phyloP scores from a whole-genome alignment of 2,113 vertebrate genomes.

The Camelus bactrianus region DNA sequence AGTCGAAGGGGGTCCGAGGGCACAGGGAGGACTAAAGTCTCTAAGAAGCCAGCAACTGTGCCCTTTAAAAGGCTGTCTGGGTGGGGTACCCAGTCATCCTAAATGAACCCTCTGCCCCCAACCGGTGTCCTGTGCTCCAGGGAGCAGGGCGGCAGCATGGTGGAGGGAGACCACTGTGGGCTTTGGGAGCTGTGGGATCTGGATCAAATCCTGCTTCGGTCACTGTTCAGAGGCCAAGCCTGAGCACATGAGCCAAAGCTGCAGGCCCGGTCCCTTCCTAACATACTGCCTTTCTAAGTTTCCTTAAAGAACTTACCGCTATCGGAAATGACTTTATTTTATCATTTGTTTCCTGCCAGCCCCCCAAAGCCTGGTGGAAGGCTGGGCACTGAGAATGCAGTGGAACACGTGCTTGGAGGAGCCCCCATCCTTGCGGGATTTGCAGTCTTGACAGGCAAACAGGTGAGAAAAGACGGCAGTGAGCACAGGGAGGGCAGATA shows the following conservation, averaged over 20 bases:
- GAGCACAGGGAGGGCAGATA: rapidly evolving
- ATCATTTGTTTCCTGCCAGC: neutral
- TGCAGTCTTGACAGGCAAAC: neutral
- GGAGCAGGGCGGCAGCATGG: neutral
- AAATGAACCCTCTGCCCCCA: neutral
- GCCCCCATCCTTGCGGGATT: neutral
- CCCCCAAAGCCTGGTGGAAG: neutral
- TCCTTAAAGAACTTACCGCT: neutral
- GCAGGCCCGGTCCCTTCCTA: neutral
- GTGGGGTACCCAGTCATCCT: neutral
- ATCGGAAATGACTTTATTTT: neutral
- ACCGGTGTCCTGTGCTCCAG: neutral
- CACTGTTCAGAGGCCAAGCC: neutral
- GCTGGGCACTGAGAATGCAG: neutral
- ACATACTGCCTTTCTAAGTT: neutral
- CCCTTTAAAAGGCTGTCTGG: neutral
- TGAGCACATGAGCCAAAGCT: neutral
- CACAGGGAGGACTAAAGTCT: neutral
- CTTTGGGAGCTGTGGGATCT: neutral
- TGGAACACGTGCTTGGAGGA: neutral
- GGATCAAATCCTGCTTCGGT: neutral
- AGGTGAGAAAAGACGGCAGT: neutral
- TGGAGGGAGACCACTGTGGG: neutral
- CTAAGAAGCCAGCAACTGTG: neutral
- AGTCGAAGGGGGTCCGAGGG: neutral